A percentile compares a stretch with the other conserved stretches of the same genome.
phyloP scores from a whole-genome alignment of 1,140 invertebrate species.

The Caenorhabditis inopinata region DNA sequence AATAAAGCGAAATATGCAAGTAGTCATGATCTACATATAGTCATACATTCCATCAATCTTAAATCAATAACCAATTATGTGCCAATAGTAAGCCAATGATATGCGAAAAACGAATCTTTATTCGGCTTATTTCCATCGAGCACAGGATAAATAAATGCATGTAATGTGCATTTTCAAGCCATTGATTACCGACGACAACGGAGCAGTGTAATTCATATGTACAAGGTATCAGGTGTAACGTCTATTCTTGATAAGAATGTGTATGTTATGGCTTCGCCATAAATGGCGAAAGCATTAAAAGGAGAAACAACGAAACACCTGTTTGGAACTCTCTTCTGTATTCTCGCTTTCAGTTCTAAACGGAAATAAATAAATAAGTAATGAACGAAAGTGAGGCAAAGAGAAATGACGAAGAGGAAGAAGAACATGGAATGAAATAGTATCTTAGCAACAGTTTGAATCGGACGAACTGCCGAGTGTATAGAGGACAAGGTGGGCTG shows the following conservation, averaged over 20 bases:
- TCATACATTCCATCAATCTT: too few species aligned
- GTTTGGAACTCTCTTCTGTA: too few species aligned
- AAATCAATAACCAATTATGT: too few species aligned
- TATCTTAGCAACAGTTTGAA: neutral
- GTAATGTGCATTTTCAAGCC: too few species aligned
- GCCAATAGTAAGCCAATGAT: too few species aligned
- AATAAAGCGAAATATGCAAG: slow-evolving; percentile 9
- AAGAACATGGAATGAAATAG: neutral
- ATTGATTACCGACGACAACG: neutral
- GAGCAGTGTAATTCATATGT: neutral
- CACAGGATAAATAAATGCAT: neutral
- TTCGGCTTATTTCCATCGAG: too few species aligned
- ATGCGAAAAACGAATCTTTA: too few species aligned
- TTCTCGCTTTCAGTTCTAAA: too few species aligned
- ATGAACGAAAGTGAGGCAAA: neutral
- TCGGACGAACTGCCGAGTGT: neutral
- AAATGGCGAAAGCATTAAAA: too few species aligned
- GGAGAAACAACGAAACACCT: too few species aligned
- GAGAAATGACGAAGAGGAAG: neutral
- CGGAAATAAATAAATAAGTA: slow-evolving; percentile 7
- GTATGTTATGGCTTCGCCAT: slow-evolving; percentile 12
- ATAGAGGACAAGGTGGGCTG: neutral
- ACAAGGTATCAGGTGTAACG: neutral
- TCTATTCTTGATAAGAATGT: slow-evolving; percentile 19
- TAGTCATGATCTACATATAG: too few species aligned